A percentile compares a stretch with the other conserved stretches of the same genome.
phyloP scores from a whole-genome alignment of 2,113 vertebrate species.

The Alces alces region DNA sequence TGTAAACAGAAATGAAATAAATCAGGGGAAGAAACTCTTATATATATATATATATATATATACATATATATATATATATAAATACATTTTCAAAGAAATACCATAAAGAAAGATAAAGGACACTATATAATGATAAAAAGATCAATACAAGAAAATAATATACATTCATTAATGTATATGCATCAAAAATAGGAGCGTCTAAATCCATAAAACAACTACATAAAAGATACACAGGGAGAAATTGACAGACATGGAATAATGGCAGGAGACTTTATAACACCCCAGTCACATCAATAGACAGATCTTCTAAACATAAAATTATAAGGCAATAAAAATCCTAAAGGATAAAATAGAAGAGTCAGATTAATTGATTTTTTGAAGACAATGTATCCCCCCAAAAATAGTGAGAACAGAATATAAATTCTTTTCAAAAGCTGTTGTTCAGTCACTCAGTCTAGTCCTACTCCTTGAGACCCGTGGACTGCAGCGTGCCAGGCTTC shows the following conservation, averaged over 20 bases:
- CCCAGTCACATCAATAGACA: background rate
- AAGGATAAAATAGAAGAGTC: background rate
- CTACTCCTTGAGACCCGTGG: background rate
- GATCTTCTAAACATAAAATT: background rate
- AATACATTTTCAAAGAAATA: background rate
- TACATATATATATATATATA: background rate
- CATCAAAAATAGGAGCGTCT: background rate
- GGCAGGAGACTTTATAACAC: background rate
- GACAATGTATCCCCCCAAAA: background rate
- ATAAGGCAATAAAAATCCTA: background rate
- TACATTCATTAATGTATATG: background rate
- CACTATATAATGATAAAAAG: background rate
- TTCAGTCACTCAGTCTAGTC: background rate
- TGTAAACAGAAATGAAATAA: background rate
- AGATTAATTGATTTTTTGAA: background rate
- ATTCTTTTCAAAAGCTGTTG: background rate
- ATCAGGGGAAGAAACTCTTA: background rate
- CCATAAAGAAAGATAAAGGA: background rate
- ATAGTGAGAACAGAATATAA: background rate
- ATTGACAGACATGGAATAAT: background rate
- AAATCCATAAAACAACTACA: background rate
- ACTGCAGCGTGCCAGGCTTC: background rate
- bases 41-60: background rate
- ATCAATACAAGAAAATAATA: background rate
- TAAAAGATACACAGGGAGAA: background rate